Evolutionary conservation across 2,113 vertebrate species (phyloP), one percentile per base, ranked within the genome.

Genomic region (Xiphophorus maculatus): DNA sequence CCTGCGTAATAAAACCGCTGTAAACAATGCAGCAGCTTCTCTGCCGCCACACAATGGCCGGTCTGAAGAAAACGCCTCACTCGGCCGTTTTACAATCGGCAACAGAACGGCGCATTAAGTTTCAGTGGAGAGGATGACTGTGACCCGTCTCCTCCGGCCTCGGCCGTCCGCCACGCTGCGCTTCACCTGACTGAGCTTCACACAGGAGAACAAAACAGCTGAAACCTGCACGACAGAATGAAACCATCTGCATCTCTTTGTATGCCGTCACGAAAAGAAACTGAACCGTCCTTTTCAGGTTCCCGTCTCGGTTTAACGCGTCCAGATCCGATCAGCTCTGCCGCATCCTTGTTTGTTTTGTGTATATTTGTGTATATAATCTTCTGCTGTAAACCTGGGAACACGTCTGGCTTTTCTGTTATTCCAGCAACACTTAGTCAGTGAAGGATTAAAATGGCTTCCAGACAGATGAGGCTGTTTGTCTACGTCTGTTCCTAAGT

Each of bases 391-490:
- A 48, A 44, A 60, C 40, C 4, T 58, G 4, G 48, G 58, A 40
- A 28, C 27, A 15, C 25, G 25, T 64, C 42, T 15, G 25, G 6
- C 19, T 60, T 14, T 30, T 63, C 73, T 30, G 32, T 73, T 60
- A 13, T 63, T 54, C 28, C 35, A 65, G 2, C 60, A 54, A 9
- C 74, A 2, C 69, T 84, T 79, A 66, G 64, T 77, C 58, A 17
- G 7, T 5, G 76, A 68, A 8, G 61, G 79, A 71, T 72, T 75
- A 66, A 12, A 74, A 11, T 54, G 33, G 71, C 82, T 1, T 76
- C 54, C 67, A 62, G 74, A 78, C 74, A 66, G 63, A 80, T 70
- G 54, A 70, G 65, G 51, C 40, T 0, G 61, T 71, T 82, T 66
- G 67, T 60, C 25, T 67, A 22, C 48, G 44, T 79, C 77, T 74